Conservation (phyloP, 2,113 vertebrate species). For the Mus spicilegus region DNA sequence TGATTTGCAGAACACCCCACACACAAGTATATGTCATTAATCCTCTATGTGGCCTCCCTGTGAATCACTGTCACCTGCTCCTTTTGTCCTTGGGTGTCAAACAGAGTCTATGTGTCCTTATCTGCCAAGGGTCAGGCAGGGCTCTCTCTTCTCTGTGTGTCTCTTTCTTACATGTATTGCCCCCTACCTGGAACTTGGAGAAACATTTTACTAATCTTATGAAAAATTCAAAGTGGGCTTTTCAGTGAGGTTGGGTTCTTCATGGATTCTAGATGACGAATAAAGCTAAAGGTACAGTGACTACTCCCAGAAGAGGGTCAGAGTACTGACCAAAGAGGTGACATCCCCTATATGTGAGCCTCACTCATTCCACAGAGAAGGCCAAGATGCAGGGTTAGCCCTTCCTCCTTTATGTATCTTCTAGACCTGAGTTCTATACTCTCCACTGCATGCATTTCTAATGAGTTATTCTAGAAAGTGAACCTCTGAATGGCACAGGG, state of each 20-base stretch:
- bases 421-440: background rate
- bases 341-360: background rate
- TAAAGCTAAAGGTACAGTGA: background rate
- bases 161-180: background rate
- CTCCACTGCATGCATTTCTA: background rate
- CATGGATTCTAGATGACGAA: background rate
- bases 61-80: background rate
- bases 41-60: background rate
- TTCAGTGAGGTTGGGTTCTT: background rate
- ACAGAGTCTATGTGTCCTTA: background rate
- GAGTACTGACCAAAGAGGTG: background rate
- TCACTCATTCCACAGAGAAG: background rate
- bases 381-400: too few species aligned
- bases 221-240: background rate
- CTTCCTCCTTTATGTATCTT: background rate
- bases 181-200: background rate
- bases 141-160: background rate
- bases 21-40: background rate
- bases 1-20: background rate
- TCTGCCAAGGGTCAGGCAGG: background rate
- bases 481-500: too few species aligned
- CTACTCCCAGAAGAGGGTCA: background rate
- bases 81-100: fast-evolving
- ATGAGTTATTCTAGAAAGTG: background rate
- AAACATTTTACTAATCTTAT: background rate